Conservation (phyloP, 2,888 invertebrate species). For the Drosophila nr. fundita region DNA sequence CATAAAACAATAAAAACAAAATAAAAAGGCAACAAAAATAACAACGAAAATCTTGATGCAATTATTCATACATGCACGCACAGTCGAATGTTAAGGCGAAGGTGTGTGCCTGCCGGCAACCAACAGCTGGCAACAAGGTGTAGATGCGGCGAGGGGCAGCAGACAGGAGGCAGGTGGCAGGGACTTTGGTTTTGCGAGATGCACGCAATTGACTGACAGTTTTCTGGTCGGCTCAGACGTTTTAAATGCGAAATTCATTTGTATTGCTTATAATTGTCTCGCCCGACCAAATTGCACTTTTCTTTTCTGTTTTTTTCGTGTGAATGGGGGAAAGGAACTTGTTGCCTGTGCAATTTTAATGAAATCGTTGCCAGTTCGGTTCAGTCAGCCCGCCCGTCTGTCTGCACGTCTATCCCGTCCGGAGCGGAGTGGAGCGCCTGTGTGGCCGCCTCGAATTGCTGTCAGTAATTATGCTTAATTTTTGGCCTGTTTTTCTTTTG, state of each 20-base stretch:
- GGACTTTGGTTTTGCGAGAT: not conserved
- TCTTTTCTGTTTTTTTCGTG: slow-evolving; percentile 21
- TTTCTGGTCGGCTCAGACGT: slow-evolving; percentile 34
- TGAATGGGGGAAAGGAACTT: slow-evolving; percentile 52
- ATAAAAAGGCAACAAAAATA: slow-evolving; percentile 31
- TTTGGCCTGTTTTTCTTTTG: slow-evolving; percentile 31
- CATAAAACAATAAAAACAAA: slow-evolving; percentile 49
- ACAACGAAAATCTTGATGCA: slow-evolving; percentile 75
- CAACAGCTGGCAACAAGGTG: slow-evolving; percentile 60
- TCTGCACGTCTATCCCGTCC: slow-evolving; percentile 60
- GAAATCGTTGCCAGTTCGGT: slow-evolving; percentile 69
- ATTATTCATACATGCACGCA: slow-evolving; percentile 73
- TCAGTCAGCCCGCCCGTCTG: slow-evolving; percentile 34
- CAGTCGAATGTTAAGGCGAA: slow-evolving; percentile 61
- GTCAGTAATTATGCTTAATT: slow-evolving; percentile 82
- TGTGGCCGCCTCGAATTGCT: slow-evolving; percentile 76
- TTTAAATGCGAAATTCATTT: slow-evolving; percentile 80
- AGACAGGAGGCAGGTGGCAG: not conserved
- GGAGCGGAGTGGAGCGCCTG: slow-evolving; percentile 39
- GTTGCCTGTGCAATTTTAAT: slow-evolving; percentile 74
- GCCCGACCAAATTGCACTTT: slow-evolving; percentile 74
- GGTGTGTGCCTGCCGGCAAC: slow-evolving; percentile 69
- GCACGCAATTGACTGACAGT: slow-evolving; percentile 68
- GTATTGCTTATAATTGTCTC: slow-evolving; percentile 82
- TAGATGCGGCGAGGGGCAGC: not conserved